These are phyloP conservation scores for Gadopsis bispinosus DNA, from an alignment of 2,797 vertebrate species.

Conservation along the genomic window DNA sequence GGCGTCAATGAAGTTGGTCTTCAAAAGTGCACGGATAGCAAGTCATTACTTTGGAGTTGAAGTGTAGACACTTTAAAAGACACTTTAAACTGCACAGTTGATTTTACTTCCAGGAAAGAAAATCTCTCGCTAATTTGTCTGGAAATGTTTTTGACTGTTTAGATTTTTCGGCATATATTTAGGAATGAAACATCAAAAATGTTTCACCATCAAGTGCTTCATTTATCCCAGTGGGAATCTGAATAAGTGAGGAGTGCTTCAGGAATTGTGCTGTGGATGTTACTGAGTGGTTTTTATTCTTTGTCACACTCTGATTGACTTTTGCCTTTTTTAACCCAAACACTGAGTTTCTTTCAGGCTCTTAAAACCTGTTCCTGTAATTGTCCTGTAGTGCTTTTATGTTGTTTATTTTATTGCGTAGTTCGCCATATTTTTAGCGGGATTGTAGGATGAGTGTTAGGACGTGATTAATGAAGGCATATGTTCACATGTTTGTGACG, in stretches of 20 bases:
- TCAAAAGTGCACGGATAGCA: constrained; percentile 17
- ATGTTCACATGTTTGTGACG: neutral
- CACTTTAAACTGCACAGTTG: constrained; percentile 30
- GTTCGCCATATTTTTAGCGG: neutral
- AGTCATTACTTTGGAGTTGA: constrained; percentile 30
- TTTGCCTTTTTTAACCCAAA: constrained; percentile 4
- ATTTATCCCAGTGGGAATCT: constrained; percentile 12
- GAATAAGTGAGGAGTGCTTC: constrained; percentile 5
- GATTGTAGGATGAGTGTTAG: neutral
- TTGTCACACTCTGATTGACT: constrained; percentile 6
- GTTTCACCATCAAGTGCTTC: constrained; percentile 17
- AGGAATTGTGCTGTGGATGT: neutral
- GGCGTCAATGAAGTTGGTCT: constrained; percentile 7
- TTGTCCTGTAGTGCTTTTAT: neutral
- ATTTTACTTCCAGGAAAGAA: constrained; percentile 39
- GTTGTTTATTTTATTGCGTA: neutral
- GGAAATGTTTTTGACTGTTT: constrained; percentile 28
- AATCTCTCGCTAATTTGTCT: constrained; percentile 27
- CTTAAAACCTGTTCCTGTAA: neutral
- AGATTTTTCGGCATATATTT: constrained; percentile 15
- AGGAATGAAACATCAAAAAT: constrained; percentile 16
- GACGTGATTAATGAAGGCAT: neutral
- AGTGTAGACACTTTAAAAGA: constrained; percentile 25
- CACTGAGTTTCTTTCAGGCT: neutral
- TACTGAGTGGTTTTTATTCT: constrained; percentile 4